A percentile compares a stretch with the other conserved stretches of the same genome.
phyloP scores from a whole-genome alignment of 2,797 vertebrate species.

The Dipus sagitta region DNA sequence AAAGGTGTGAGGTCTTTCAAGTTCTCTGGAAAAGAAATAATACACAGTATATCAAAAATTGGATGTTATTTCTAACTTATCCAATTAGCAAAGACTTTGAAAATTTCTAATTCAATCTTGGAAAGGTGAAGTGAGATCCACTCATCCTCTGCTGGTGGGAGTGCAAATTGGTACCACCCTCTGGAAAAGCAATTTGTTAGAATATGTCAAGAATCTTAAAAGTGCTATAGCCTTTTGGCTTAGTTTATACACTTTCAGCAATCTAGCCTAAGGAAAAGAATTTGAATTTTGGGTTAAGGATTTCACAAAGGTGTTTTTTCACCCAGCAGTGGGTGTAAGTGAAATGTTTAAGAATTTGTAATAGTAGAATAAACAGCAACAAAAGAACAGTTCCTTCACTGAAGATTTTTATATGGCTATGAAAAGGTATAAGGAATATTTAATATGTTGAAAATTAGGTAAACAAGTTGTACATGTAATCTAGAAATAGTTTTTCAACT shows the following conservation, averaged over 20 bases:
- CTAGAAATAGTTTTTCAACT: slow-evolving; percentile 52
- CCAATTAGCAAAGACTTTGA: slow-evolving; percentile 77
- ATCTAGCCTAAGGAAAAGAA: slow-evolving; percentile 60
- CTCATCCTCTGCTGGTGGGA: neutral
- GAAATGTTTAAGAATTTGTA: slow-evolving; percentile 45
- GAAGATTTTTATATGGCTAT: slow-evolving; percentile 15
- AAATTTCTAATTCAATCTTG: slow-evolving; percentile 69
- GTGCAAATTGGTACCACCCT: slow-evolving; percentile 59
- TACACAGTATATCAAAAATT: slow-evolving; percentile 68
- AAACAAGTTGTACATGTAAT: slow-evolving; percentile 7
- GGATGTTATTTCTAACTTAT: slow-evolving; percentile 70
- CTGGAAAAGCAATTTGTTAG: slow-evolving; percentile 76
- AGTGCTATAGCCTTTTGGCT: slow-evolving; percentile 69
- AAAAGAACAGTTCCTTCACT: slow-evolving; percentile 5
- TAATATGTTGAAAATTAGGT: slow-evolving; percentile 3
- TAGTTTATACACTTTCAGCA: slow-evolving; percentile 61
- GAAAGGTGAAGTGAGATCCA: slow-evolving; percentile 44
- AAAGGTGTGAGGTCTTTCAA: slow-evolving; percentile 84
- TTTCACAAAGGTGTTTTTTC: slow-evolving; percentile 59
- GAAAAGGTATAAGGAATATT: slow-evolving; percentile 31
- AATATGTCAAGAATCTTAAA: slow-evolving; percentile 69
- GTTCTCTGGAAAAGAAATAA: slow-evolving; percentile 74
- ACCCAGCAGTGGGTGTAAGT: slow-evolving; percentile 38
- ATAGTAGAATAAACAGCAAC: slow-evolving; percentile 11
- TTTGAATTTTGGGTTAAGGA: slow-evolving; percentile 66